These are phyloP conservation scores for Ctena decussata DNA, from an alignment of 2,888 invertebrate genomes.

Conservation along the genomic window DNA sequence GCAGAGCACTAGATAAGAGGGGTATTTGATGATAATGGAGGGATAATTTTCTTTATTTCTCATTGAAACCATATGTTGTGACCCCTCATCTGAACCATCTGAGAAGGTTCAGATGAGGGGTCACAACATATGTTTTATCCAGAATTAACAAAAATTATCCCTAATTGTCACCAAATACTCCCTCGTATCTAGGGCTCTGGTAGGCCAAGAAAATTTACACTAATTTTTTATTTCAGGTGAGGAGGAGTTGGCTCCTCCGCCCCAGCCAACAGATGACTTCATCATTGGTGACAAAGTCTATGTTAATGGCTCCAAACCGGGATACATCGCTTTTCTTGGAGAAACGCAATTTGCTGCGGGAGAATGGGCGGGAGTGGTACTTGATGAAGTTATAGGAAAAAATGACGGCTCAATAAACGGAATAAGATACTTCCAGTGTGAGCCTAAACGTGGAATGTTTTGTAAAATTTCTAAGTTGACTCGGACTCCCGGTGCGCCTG, in stretches of 20 bases:
- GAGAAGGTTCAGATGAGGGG: too few species aligned
- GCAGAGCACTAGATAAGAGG: too few species aligned
- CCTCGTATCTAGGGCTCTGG: too few species aligned
- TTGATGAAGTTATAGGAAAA: slow-evolving; percentile 86
- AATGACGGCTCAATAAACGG: slow-evolving; percentile 87
- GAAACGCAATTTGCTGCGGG: slow-evolving; percentile 87
- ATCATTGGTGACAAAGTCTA: slow-evolving; percentile 98
- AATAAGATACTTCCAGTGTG: slow-evolving; percentile 86
- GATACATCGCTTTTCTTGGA: slow-evolving; percentile 86
- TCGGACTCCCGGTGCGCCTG: slow-evolving; percentile 72
- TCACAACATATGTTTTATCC: too few species aligned
- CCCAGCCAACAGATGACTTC: slow-evolving; percentile 92
- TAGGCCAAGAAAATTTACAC: too few species aligned
- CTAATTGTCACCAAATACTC: too few species aligned
- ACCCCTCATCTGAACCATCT: too few species aligned
- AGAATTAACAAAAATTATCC: too few species aligned
- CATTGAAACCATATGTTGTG: too few species aligned
- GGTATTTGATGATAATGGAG: too few species aligned
- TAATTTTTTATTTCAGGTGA: slow-evolving; percentile 77
- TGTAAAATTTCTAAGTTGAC: slow-evolving; percentile 91
- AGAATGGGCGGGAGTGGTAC: slow-evolving; percentile 86
- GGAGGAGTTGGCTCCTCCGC: slow-evolving; percentile 69
- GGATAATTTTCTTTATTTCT: too few species aligned
- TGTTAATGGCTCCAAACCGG: slow-evolving; percentile 87
- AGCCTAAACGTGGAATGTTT: slow-evolving; percentile 86